phyloP scores from a whole-genome alignment of 2,113 vertebrate species.

The Tiliqua scincoides region DNA sequence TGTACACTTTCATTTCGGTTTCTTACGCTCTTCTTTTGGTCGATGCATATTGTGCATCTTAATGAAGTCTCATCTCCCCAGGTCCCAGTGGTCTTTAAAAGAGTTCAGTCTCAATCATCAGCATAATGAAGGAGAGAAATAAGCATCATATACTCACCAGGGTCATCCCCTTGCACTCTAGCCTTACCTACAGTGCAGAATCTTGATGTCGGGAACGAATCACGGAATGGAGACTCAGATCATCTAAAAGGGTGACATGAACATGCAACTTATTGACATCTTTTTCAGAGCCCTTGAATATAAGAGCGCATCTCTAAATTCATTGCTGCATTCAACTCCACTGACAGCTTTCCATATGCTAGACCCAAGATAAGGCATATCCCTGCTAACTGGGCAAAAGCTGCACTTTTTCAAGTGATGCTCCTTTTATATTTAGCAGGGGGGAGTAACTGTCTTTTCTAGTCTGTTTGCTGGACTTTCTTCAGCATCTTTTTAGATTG shows the following conservation, averaged over 20 bases:
- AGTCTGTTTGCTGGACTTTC: too few species aligned
- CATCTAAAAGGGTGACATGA: neutral
- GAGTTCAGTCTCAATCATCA: conserved; percentile 24
- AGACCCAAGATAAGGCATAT: neutral
- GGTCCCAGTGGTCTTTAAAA: conserved; percentile 29
- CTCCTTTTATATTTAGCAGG: neutral
- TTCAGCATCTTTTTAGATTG: too few species aligned
- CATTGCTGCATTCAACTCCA: neutral
- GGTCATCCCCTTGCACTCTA: neutral
- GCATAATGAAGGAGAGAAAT: conserved; percentile 29
- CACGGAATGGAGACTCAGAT: neutral
- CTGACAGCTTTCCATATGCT: neutral
- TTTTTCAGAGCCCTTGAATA: neutral
- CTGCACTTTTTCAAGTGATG: neutral
- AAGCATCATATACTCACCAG: conserved; percentile 15
- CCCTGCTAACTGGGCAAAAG: neutral
- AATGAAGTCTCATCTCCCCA: conserved; percentile 14
- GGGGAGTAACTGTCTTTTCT: too few species aligned
- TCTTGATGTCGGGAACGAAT: neutral
- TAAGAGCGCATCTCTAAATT: neutral
- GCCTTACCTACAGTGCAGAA: neutral
- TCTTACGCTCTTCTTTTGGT: neutral
- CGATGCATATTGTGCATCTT: conserved; percentile 15
- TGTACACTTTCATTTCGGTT: neutral
- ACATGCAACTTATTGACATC: neutral